Evolutionary conservation across 2,888 invertebrate species (phyloP), one percentile per base, ranked within the genome.

Genomic region (Aphidius colemani): DNA sequence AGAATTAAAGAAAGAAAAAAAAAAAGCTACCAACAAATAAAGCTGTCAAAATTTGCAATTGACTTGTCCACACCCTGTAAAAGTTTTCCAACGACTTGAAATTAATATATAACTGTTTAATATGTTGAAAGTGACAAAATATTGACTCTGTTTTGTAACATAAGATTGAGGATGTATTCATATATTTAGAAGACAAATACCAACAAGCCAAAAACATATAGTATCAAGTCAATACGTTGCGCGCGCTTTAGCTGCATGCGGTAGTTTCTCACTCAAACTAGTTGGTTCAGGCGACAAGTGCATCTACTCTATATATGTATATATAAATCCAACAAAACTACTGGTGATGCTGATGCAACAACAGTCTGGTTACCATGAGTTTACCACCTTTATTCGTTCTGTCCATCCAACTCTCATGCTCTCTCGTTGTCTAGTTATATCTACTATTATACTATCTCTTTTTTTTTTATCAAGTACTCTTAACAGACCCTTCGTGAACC

Each of bases 221-320:
- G 46, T 57, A 46, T 45, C 30, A 30, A 59, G 46, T 51, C 58
- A 65, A 66, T 68, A 75, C 73, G 71, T 73, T 76, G 76, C 74
- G 76, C 73, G 74, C 76, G 74, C 74, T 77, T 73, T 69, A 71
- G 74, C 75, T 74, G 76, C 75, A 77, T 73, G 72, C 75, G 73
- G 75, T 74, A 75, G 70, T 71, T 69, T 67, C 69, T 71, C 72
- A 71, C 68, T 66, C 13, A 53, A 13, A 40, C 7, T 45, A 18
- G 13, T 18, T 70, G 71, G 51, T 41, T 70, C 73, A 72, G 72
- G 75, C 74, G 74, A 77, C 75, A 76, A 76, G 74, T 75, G 72
- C 75, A 75, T 72, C 70, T 67, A 30, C 67, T 70, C 71, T 64
- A 67, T 65, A 69, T 63, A 59, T 68, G 64, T 62, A 64, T 64